phyloP scores from a whole-genome alignment of 2,888 invertebrate genomes.

The Meta bourneti region DNA sequence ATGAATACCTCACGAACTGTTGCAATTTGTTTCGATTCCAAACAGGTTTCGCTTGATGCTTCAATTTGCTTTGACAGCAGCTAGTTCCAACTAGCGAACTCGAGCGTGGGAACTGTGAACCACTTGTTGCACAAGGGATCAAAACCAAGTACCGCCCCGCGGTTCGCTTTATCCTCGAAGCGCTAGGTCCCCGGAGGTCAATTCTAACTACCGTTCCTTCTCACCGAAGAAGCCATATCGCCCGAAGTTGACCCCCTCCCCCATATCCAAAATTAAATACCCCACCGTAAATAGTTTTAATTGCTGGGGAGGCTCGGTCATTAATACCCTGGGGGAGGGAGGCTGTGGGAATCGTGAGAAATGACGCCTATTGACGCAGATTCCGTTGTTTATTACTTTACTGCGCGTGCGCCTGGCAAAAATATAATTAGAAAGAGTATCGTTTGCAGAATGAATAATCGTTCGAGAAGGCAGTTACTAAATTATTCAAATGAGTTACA shows the following conservation, averaged over 20 bases:
- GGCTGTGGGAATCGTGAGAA: slow-evolving; percentile 10
- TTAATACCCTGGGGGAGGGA: background rate
- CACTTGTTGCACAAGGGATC: background rate
- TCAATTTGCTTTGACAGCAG: background rate
- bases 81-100: background rate
- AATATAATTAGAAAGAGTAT: background rate
- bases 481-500: too few species aligned
- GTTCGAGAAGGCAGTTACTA: too few species aligned
- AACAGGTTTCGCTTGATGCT: background rate
- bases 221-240: slow-evolving; percentile 27
- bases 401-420: slow-evolving; percentile 8
- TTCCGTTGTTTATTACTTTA: background rate
- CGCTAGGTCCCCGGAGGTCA: background rate
- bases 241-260: background rate
- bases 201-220: slow-evolving; percentile 23
- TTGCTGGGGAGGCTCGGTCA: slow-evolving; percentile 40
- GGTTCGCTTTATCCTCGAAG: too few species aligned
- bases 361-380: slow-evolving; percentile 14
- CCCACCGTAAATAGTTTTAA: slow-evolving; percentile 34
- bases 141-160: background rate
- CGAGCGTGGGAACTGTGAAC: background rate
- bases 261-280: slow-evolving; percentile 27
- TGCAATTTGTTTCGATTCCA: background rate
- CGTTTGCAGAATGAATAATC: background rate
- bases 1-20: background rate